These are phyloP conservation scores for Peromyscus nudipes DNA, from an alignment of 2,797 vertebrate species.

Conservation along the genomic window DNA sequence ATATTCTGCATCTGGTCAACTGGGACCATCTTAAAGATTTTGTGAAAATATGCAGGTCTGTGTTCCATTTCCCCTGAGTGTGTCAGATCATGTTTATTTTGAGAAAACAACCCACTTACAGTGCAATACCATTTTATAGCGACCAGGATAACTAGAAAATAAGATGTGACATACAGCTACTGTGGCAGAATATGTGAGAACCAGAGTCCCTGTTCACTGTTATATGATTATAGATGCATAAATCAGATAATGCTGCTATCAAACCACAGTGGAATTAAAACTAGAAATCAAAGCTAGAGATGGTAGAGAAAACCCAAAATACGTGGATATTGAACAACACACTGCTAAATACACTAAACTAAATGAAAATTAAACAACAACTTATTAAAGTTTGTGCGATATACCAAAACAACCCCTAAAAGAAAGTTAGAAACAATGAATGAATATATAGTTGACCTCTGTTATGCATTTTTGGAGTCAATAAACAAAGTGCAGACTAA, in stretches of 20 bases:
- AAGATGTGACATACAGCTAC: conserved; percentile 39
- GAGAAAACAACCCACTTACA: conserved; percentile 21
- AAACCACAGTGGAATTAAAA: neutral
- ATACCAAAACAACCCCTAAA: neutral
- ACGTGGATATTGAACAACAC: neutral
- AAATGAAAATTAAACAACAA: neutral
- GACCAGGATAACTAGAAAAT: conserved; percentile 45
- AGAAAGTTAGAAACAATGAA: neutral
- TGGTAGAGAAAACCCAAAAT: neutral
- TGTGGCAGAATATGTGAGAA: conserved; percentile 17
- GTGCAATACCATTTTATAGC: neutral
- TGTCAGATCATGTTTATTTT: conserved; percentile 15
- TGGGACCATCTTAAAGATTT: neutral
- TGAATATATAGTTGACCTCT: neutral
- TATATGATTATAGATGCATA: neutral
- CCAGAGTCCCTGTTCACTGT: neutral
- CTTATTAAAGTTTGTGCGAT: neutral
- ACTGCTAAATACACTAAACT: neutral
- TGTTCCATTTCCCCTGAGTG: neutral
- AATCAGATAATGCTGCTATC: neutral
- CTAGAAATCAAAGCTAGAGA: neutral
- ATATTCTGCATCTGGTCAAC: conserved; percentile 51
- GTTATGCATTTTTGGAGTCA: neutral
- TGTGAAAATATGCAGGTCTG: conserved; percentile 56
- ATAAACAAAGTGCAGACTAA: neutral